Evolutionary conservation across 2,113 vertebrate species (phyloP).

Genomic region (Neotragus pygmaeus): DNA sequence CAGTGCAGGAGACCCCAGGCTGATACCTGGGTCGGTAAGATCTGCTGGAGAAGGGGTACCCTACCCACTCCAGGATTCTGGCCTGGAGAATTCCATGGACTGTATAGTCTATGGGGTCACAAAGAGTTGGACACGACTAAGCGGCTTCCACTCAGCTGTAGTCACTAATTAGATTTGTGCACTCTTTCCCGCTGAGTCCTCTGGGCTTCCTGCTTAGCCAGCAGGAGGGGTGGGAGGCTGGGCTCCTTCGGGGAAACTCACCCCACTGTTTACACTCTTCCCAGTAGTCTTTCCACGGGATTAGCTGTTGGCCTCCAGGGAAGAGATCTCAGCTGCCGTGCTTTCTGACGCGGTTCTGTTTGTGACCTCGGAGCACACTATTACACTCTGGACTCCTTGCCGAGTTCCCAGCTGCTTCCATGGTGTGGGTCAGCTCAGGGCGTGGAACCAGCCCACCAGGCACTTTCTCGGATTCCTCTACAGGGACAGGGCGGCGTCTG

Average conservation of each 20-base stretch:
- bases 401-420: background rate
- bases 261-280: background rate
- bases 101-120: background rate
- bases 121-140: background rate
- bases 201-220: background rate
- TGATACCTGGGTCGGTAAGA: background rate
- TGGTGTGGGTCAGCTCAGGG: background rate
- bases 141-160: background rate
- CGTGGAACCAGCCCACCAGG: background rate
- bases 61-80: background rate
- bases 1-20: background rate
- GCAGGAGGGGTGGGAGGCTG: background rate
- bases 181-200: no score
- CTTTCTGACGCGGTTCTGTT: background rate
- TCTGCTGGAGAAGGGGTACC: fast-evolving
- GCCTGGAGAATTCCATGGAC: background rate
- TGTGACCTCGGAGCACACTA: background rate
- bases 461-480: background rate
- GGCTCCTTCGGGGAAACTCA: background rate
- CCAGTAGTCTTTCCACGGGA: background rate
- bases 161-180: background rate
- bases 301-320: background rate
- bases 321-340: background rate
- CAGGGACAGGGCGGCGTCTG: background rate
- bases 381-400: background rate